phyloP scores from a whole-genome alignment of 2,113 vertebrate species.

The Anhinga rufa region DNA sequence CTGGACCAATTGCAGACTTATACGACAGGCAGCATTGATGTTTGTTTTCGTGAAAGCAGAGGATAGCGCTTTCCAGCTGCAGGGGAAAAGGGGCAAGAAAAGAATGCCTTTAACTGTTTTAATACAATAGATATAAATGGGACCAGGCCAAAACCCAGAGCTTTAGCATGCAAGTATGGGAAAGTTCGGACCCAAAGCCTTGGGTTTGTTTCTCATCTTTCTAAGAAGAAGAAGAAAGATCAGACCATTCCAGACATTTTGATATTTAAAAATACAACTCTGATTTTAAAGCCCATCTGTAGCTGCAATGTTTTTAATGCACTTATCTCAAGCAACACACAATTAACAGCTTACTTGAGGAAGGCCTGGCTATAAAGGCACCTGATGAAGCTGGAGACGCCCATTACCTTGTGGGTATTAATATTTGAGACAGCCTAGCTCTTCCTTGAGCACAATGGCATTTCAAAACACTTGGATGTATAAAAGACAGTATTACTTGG shows the following conservation, averaged over 20 bases:
- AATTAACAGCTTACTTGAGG: background rate
- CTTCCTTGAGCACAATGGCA: background rate
- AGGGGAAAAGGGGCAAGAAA: background rate
- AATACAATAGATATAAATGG: background rate
- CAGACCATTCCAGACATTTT: background rate
- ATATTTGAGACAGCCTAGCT: background rate
- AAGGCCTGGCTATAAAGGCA: background rate
- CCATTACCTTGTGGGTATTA: background rate
- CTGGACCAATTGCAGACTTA: background rate
- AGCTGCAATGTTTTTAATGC: background rate
- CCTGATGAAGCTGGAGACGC: background rate
- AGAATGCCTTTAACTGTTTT: slow-evolving; percentile 5
- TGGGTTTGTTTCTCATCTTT: background rate
- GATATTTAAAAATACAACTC: background rate
- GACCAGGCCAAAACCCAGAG: background rate
- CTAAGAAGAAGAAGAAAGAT: background rate
- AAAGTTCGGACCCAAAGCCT: background rate
- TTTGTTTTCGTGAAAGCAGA: background rate
- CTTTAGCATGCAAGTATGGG: background rate
- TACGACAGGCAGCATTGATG: background rate
- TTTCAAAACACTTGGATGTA: background rate
- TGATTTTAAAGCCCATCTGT: background rate
- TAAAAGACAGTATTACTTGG: background rate
- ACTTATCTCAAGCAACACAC: background rate
- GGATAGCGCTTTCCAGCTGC: background rate